A percentile compares a stretch with the other conserved stretches of the same genome.
phyloP scores from a whole-genome alignment of 2,797 vertebrate species.

The Poecilia gillii region DNA sequence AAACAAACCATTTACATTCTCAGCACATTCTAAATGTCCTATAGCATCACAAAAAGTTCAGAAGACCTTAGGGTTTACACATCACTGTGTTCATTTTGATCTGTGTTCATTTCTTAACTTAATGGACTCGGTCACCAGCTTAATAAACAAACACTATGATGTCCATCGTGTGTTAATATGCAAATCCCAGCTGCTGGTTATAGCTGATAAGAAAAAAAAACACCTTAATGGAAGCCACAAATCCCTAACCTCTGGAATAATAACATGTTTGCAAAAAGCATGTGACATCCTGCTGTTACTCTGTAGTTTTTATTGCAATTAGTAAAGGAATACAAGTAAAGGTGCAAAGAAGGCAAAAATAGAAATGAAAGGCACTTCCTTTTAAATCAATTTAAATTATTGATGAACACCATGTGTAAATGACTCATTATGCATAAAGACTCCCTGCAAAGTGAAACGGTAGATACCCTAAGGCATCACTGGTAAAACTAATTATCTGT shows the following conservation, averaged over 20 bases:
- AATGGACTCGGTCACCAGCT: constrained; percentile 52
- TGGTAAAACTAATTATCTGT: constrained; percentile 24
- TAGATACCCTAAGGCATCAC: constrained; percentile 4
- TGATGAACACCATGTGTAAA: not conserved
- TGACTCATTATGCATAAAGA: not conserved
- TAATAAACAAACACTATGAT: constrained; percentile 39
- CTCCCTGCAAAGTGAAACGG: not conserved
- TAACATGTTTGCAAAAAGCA: constrained; percentile 15
- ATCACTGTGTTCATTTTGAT: constrained; percentile 14
- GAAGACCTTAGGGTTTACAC: constrained; percentile 17
- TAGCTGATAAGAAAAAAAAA: constrained; percentile 12
- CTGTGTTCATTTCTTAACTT: constrained; percentile 42
- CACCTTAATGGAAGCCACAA: constrained; percentile 35
- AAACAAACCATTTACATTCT: not conserved
- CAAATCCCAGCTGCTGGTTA: constrained; percentile 37
- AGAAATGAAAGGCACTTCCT: not conserved
- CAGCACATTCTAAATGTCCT: not conserved
- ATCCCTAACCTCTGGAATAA: constrained; percentile 39
- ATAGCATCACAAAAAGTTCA: constrained; percentile 12
- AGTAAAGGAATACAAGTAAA: not conserved
- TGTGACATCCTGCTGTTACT: not conserved
- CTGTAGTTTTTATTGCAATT: not conserved
- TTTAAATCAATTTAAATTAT: constrained; percentile 6
- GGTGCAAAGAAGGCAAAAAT: not conserved
- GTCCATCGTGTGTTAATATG: constrained; percentile 24